Base-by-base conservation (phyloP, 2,113 vertebrate species). In the Rhea americana region DNA sequence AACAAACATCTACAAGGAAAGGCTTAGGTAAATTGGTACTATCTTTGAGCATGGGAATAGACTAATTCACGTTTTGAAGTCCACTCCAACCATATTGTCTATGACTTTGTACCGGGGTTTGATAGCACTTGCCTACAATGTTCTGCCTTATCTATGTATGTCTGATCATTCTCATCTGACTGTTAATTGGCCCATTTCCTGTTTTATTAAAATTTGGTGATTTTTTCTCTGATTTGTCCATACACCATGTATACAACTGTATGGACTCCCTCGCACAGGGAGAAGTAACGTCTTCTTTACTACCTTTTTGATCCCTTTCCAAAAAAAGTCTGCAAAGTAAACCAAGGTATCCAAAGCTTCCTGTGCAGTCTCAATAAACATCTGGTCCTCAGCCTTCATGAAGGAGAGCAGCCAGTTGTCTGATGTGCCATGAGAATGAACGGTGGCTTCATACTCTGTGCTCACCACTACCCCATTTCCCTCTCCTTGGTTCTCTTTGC, bases 381-480 rank as follows among this genome's bases (percentile, higher is more conserved):
- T 2, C 20, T 81, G n/a, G 22, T 59, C 13, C 22, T 85, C 55
- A 89, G 43, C 11, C 25, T 62, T 76, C 62, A 25, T 0, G 3
- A 58, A 76, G 50, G 9, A 66, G 77, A 25, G 53, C 72, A 93
- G 19, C 4, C 35, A 22, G 32, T 11, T 73, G 9, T 45, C 32
- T 53, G 35, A 47, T 18, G 14, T 63, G 48, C 21, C 15, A 2
- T 37, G n/a, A 63, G 20, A 45, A 24, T 61, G 41, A 19, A 5
- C 53, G 41, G n/a, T 24, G 22, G 24, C 48, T 75, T 48, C 11
- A 3, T 3, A 15, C 15, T 45, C 77, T 55, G 51, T 45, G 19
- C 5, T 43, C 1, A 0, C 26, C 2, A 0, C 13, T 50, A 22
- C 20, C 25, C n/a, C 7, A 0, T 55, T 76, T 80, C 35, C 28